These are phyloP conservation scores for Pherbina coryleti DNA, from an alignment of 2,888 invertebrate genomes.

Conservation along the genomic window DNA sequence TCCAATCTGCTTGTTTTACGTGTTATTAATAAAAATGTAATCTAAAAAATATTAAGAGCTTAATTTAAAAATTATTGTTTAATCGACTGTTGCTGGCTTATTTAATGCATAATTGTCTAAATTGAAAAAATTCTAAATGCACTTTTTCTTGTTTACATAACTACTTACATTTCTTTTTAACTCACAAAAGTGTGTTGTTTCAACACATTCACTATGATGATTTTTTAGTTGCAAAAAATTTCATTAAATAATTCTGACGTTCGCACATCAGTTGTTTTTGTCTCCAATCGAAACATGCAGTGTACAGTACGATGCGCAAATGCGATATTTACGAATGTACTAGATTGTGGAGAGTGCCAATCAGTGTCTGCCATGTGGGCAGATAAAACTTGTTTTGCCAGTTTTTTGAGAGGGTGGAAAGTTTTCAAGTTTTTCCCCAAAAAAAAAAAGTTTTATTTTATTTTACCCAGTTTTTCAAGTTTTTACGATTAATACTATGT, in stretches of 20 bases:
- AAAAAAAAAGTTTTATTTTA: no score
- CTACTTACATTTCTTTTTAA: neutral
- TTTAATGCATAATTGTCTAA: neutral
- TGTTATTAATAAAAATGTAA: slow-evolving; percentile 5
- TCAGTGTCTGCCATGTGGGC: no score
- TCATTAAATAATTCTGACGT: slow-evolving; percentile 8
- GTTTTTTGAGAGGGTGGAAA: no score
- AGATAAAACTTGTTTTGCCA: no score
- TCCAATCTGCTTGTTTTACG: neutral
- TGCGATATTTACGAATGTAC: neutral
- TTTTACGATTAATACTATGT: no score
- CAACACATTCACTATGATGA: neutral
- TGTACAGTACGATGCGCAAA: slow-evolving; percentile 2
- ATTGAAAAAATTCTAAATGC: neutral
- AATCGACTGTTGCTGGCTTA: neutral
- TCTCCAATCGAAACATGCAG: neutral
- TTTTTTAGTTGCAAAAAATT: neutral
- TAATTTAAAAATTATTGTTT: neutral
- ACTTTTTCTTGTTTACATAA: slow-evolving; percentile 17
- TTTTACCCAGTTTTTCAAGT: no score
- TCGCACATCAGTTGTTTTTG: slow-evolving; percentile 10
- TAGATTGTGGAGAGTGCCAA: no score
- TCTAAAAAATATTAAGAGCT: neutral
- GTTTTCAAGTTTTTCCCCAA: no score
- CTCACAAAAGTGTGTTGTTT: neutral